phyloP scores from a whole-genome alignment of 2,113 vertebrate genomes.

The Psilopsiagon aurifrons region DNA sequence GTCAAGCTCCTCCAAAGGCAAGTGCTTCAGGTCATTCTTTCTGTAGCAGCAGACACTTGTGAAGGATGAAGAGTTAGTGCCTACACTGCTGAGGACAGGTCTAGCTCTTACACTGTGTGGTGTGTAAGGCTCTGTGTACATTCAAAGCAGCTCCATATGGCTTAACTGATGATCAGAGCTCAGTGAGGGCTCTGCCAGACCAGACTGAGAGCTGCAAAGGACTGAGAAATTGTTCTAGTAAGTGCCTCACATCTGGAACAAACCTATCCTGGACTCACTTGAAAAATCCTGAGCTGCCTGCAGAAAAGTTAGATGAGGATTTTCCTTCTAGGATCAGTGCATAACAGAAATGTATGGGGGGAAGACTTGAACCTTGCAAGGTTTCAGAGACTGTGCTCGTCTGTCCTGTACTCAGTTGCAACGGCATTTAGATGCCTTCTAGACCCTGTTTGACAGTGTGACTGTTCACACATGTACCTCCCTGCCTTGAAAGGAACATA shows the following conservation, averaged over 20 bases:
- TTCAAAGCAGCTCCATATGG: background rate
- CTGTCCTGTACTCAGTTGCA: background rate
- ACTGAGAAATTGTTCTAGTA: background rate
- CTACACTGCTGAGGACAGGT: background rate
- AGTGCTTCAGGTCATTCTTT: accelerated
- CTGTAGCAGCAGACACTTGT: background rate
- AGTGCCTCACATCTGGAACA: background rate
- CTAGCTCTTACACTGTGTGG: background rate
- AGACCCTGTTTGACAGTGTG: background rate
- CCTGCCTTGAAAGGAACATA: background rate
- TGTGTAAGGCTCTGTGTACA: accelerated
- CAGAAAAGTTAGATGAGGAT: background rate
- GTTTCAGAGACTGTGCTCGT: background rate
- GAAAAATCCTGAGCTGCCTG: background rate
- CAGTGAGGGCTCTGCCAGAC: background rate
- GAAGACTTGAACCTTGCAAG: background rate
- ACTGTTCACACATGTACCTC: background rate
- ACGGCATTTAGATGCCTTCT: background rate
- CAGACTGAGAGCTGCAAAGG: background rate
- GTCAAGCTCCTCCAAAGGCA: background rate
- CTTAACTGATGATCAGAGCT: background rate
- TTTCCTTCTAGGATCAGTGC: background rate
- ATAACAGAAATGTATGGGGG: background rate
- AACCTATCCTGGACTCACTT: background rate
- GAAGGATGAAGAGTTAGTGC: background rate